Percentiles rank a stretch among this genome's conserved stretches.
Conservation (phyloP, 2,113 vertebrate species). For the Scomber japonicus region DNA sequence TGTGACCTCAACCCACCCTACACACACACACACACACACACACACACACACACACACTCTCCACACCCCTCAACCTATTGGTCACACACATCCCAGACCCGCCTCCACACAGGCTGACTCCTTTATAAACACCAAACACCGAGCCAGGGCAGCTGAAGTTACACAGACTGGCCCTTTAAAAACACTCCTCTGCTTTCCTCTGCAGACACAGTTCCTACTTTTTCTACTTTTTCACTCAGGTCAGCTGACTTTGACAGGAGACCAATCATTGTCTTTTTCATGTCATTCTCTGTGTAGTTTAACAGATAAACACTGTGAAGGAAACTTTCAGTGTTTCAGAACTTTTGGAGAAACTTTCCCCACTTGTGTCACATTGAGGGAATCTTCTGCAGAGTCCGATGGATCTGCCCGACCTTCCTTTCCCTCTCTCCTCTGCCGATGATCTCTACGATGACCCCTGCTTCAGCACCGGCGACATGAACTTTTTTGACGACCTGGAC, state of each 20-base stretch:
- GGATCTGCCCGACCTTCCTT: conserved; percentile 76
- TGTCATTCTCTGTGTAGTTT: neutral
- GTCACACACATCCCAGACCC: conserved; percentile 31
- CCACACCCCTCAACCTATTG: conserved; percentile 61
- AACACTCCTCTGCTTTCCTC: neutral
- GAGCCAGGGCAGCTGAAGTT: conserved; percentile 41
- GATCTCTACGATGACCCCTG: conserved; percentile 97
- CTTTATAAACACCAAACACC: conserved; percentile 59
- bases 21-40: neutral
- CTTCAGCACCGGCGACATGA: conserved; percentile 94
- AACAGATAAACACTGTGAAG: neutral
- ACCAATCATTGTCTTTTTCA: neutral
- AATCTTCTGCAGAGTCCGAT: conserved; percentile 29
- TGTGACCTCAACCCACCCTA: conserved; percentile 25
- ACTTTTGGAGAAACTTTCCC: neutral
- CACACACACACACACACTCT: conserved; percentile 17
- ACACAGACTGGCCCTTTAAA: conserved; percentile 64
- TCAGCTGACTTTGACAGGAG: conserved; percentile 19
- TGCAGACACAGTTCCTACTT: neutral
- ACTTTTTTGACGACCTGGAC: conserved; percentile 97
- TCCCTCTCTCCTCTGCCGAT: conserved; percentile 89
- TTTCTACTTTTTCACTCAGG: neutral
- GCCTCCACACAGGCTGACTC: conserved; percentile 30
- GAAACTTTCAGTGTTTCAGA: neutral
- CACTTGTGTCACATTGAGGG: neutral